Evolutionary conservation across 2,113 vertebrate genomes (phyloP).

Genomic region (Pyrgilauda ruficollis): DNA sequence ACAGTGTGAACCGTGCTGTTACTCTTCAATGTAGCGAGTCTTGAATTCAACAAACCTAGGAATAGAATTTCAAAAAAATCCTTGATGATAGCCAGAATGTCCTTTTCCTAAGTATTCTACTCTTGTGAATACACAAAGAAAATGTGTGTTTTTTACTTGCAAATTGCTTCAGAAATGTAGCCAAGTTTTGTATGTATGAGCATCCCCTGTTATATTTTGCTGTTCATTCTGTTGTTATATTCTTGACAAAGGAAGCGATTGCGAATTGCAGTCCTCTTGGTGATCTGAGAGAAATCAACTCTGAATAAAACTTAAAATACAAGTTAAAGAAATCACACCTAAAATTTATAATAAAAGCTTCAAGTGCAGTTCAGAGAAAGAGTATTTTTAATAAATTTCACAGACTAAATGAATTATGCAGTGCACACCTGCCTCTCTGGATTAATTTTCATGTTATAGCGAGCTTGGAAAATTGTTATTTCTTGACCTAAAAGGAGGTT

Average conservation of each 20-base stretch:
- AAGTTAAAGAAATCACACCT: constrained; percentile 9
- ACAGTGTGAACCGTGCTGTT: neutral
- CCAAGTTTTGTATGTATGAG: constrained; percentile 37
- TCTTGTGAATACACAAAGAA: constrained; percentile 1
- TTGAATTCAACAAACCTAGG: neutral
- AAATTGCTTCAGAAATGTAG: constrained; percentile 11
- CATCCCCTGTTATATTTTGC: neutral
- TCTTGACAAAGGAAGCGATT: constrained; percentile 45
- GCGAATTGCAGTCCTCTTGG: neutral
- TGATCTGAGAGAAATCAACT: constrained; percentile 26
- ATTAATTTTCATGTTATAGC: constrained; percentile 71
- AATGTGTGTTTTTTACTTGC: constrained; percentile 19
- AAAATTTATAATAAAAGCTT: constrained; percentile 13
- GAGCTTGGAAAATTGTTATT: constrained; percentile 72
- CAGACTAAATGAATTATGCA: constrained; percentile 51
- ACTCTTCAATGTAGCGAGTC: neutral
- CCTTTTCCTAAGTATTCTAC: neutral
- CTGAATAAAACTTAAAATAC: neutral
- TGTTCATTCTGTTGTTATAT: constrained; percentile 24
- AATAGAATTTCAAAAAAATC: constrained; percentile 6
- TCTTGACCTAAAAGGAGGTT: constrained; percentile 75
- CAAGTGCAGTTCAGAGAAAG: neutral
- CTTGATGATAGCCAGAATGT: neutral
- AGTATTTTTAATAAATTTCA: constrained; percentile 52
- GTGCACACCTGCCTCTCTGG: constrained; percentile 43